These are phyloP conservation scores for Eubasilissa regina DNA, from an alignment of 1,140 invertebrate genomes.

Conservation along the genomic window DNA sequence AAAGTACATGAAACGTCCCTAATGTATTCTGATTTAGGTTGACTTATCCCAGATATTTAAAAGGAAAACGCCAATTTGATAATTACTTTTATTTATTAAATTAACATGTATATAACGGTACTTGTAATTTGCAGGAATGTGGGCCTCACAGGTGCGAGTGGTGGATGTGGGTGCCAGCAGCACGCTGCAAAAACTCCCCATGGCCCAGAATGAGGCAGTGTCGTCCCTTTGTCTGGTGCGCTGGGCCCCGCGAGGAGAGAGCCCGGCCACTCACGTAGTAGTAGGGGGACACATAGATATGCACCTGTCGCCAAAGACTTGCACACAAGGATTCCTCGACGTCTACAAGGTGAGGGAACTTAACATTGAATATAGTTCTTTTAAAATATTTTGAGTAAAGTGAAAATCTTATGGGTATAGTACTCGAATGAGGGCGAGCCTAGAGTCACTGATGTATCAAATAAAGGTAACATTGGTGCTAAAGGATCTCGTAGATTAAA, in stretches of 20 bases:
- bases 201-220: conserved; percentile 98
- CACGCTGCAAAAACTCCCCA: conserved; percentile 84
- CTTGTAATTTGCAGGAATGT: conserved; percentile 85
- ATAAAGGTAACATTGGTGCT: conserved; percentile 53
- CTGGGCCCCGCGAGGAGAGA: conserved; percentile 67
- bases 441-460: conserved; percentile 57
- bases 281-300: conserved; percentile 88
- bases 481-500: conserved; percentile 56
- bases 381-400: conserved; percentile 37
- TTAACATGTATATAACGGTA: too few species aligned
- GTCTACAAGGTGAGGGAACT: conserved; percentile 81
- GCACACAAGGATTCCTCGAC: conserved; percentile 87
- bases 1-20: conserved; percentile 52
- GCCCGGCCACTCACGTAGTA: conserved; percentile 65
- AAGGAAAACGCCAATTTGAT: conserved; percentile 32
- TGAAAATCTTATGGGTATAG: background rate
- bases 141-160: conserved; percentile 95
- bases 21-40: conserved; percentile 43
- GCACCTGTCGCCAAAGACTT: conserved; percentile 88
- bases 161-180: conserved; percentile 90
- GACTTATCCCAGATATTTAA: conserved; percentile 33
- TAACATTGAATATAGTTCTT: too few species aligned
- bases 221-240: conserved; percentile 82
- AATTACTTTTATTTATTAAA: too few species aligned
- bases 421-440: conserved; percentile 47